phyloP scores from a whole-genome alignment of 2,797 vertebrate species.

The Clangula hyemalis region DNA sequence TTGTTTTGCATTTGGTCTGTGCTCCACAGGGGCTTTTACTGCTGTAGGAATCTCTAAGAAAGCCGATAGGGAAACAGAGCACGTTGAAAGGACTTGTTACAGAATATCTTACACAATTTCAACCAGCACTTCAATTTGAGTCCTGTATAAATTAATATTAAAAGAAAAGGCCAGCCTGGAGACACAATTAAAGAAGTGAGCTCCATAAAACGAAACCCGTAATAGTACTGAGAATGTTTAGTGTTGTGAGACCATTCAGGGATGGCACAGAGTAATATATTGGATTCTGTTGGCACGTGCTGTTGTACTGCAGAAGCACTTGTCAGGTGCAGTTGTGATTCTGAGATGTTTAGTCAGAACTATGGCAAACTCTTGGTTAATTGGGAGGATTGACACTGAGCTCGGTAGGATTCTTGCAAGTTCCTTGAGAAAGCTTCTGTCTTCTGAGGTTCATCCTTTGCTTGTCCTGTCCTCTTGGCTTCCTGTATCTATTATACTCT shows the following conservation, averaged over 20 bases:
- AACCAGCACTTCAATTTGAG: background rate
- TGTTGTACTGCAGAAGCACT: background rate
- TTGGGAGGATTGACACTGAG: background rate
- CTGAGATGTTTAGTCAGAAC: background rate
- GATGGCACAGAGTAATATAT: background rate
- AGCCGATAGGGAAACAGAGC: background rate
- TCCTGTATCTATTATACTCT: background rate
- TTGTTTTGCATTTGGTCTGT: background rate
- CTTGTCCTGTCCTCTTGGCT: background rate
- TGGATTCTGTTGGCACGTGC: fast-evolving
- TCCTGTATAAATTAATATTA: background rate
- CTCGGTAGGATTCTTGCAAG: background rate
- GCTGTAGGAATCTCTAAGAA: background rate
- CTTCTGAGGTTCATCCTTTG: constrained; percentile 1
- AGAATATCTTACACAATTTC: background rate
- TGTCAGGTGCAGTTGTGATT: background rate
- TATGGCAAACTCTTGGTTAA: background rate
- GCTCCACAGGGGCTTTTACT: background rate
- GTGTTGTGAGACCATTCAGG: background rate
- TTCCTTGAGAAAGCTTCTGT: background rate
- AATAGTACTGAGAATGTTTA: fast-evolving
- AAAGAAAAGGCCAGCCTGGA: background rate
- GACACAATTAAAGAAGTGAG: background rate
- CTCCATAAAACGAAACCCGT: background rate
- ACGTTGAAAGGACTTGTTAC: background rate